Base-by-base conservation (phyloP, 2,797 vertebrate species). In the Neosilurus hyrtlii region DNA sequence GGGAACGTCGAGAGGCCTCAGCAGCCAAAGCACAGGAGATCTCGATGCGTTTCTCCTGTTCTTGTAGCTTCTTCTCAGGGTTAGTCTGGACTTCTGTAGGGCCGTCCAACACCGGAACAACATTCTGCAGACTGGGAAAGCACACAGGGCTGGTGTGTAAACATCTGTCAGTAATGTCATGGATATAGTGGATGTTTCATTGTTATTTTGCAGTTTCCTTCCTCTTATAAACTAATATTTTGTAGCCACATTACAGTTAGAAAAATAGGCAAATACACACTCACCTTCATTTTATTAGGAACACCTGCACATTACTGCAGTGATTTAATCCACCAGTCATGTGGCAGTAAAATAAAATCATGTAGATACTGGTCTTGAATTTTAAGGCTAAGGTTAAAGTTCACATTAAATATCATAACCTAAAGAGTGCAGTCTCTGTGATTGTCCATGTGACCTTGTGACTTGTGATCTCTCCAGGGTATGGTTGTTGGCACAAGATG, bases 11-110 rank as follows among this genome's bases (percentile, higher is more conserved):
- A 1, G 97, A 98, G 18, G 97, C 97, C 91, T 99, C 97, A 0
- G 97, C 95, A n/a, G 97, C 97, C 89, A 99, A 93, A 18, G 96
- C 91, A 0, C 97, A 99, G 0, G 97, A 98, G 88, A 99, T 97
- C 93, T 98, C 97, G 15, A 99, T 99, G 70, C 96, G 94, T 91
- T 98, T 99, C 91, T 99, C 97, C 89, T 99, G 96, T 90, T 99
- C 97, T 86, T 98, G 96, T 74, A 98, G 89, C 92, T 99, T 96
- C 85, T 95, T 93, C 91, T 97, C 96, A 0, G 96, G 93, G 90
- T 94, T 96, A 51, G 35, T 76, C 16, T 89, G 80, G 88, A 93
- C 22, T 15, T 98, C 97, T 51, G 91, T 88, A 2, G 96, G 96
- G 43, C 96, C 96, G n/a, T 98, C 97, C 22, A 94, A 90, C 84